phyloP scores from a whole-genome alignment of 2,113 vertebrate species.

The Oceanites oceanicus region DNA sequence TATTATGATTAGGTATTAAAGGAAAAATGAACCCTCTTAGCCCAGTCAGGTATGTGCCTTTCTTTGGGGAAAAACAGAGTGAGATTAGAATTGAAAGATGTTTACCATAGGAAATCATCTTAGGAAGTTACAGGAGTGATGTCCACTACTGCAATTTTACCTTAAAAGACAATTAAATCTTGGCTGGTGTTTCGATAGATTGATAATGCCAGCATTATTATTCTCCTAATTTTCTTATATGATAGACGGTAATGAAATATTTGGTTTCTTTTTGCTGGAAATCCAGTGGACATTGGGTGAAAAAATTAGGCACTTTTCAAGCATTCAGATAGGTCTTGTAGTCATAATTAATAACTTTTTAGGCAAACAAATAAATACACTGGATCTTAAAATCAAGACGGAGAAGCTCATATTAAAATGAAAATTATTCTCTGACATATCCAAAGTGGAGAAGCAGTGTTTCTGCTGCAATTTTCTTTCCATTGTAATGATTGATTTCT shows the following conservation, averaged over 20 bases:
- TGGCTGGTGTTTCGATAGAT: not conserved
- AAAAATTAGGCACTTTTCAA: not conserved
- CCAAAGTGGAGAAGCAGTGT: not conserved
- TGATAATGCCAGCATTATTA: not conserved
- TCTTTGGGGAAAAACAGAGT: not conserved
- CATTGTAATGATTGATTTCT: conserved; percentile 2
- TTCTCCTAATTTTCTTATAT: not conserved
- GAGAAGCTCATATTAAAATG: not conserved
- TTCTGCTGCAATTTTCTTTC: conserved; percentile 19
- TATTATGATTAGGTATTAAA: not conserved
- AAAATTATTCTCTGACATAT: conserved; percentile 42
- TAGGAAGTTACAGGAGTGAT: not conserved
- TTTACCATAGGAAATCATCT: not conserved
- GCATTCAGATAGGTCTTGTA: not conserved
- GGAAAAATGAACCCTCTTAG: not conserved
- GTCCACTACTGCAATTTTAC: not conserved
- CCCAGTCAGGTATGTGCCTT: not conserved
- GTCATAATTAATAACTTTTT: not conserved
- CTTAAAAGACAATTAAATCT: not conserved
- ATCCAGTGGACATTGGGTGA: not conserved
- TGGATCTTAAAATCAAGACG: not conserved
- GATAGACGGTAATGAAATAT: not conserved
- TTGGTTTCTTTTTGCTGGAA: not conserved
- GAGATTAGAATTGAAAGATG: not conserved
- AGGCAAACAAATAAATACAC: conserved; percentile 7